A percentile compares a stretch with the other conserved stretches of the same genome.
phyloP scores from a whole-genome alignment of 2,113 vertebrate genomes.

The Ptilorrhoa leucosticta region DNA sequence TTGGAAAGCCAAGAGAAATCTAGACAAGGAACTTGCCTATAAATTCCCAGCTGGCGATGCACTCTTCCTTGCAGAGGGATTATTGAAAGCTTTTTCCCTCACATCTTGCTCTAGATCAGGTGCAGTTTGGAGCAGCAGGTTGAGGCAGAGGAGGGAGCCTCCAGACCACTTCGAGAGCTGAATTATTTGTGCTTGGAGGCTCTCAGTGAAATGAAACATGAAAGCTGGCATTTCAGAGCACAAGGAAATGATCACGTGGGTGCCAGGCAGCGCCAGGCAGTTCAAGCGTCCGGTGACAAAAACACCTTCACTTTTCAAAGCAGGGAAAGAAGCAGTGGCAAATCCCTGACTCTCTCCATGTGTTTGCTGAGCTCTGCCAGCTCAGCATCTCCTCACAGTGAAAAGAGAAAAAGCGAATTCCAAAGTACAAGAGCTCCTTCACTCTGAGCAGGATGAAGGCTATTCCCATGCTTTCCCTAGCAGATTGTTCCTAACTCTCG shows the following conservation, averaged over 20 bases:
- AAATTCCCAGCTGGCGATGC: background rate
- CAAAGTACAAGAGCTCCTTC: background rate
- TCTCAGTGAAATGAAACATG: background rate
- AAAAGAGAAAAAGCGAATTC: background rate
- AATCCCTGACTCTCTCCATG: background rate
- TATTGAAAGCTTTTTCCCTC: background rate
- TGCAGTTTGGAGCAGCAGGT: background rate
- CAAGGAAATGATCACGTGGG: accelerated
- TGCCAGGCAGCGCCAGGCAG: background rate
- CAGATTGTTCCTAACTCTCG: background rate
- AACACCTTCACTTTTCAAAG: background rate
- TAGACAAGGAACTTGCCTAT: background rate
- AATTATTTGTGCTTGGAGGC: background rate
- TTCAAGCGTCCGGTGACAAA: background rate
- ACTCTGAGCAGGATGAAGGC: background rate
- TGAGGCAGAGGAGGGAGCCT: background rate
- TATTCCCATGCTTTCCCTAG: background rate
- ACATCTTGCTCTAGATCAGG: background rate
- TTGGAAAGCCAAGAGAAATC: background rate
- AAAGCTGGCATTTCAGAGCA: background rate
- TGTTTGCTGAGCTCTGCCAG: background rate
- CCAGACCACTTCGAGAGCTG: background rate
- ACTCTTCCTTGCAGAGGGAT: background rate
- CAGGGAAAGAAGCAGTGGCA: background rate
- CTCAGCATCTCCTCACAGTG: background rate